These are phyloP conservation scores for Papilio aristodemus DNA, from an alignment of 1,140 invertebrate genomes.

Conservation along the genomic window DNA sequence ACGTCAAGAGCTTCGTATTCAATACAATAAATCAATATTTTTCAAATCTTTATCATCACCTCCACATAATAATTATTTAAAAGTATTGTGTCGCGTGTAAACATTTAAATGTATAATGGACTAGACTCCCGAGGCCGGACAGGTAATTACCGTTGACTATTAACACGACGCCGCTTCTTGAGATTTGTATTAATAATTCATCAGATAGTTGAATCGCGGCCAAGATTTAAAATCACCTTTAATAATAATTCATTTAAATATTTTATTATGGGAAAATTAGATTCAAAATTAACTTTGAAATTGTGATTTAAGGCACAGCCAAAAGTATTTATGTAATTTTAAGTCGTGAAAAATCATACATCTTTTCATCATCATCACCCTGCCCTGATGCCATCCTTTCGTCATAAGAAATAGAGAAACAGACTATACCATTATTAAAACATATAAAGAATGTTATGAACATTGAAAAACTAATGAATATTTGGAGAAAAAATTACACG, in stretches of 20 bases:
- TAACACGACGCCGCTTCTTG: slow-evolving; percentile 45
- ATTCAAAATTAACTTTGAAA: slow-evolving; percentile 29
- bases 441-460: no score
- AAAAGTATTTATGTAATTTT: no score
- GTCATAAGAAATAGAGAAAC: no score
- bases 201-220: slow-evolving; percentile 58
- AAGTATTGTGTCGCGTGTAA: background rate
- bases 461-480: no score
- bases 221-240: slow-evolving; percentile 54
- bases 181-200: slow-evolving; percentile 58
- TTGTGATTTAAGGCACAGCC: background rate
- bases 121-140: slow-evolving; percentile 30
- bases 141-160: slow-evolving; percentile 47
- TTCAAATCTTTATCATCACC: slow-evolving; percentile 15
- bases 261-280: slow-evolving; percentile 46
- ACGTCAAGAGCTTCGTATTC: background rate
- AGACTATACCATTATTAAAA: no score
- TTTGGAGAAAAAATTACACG: no score
- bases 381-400: no score
- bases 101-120: slow-evolving; percentile 32
- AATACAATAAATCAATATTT: background rate
- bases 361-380: no score
- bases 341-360: no score
- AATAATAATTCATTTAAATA: slow-evolving; percentile 31
- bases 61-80: slow-evolving; percentile 9